phyloP scores from a whole-genome alignment of 2,888 invertebrate genomes.

The Clusia tigrina region DNA sequence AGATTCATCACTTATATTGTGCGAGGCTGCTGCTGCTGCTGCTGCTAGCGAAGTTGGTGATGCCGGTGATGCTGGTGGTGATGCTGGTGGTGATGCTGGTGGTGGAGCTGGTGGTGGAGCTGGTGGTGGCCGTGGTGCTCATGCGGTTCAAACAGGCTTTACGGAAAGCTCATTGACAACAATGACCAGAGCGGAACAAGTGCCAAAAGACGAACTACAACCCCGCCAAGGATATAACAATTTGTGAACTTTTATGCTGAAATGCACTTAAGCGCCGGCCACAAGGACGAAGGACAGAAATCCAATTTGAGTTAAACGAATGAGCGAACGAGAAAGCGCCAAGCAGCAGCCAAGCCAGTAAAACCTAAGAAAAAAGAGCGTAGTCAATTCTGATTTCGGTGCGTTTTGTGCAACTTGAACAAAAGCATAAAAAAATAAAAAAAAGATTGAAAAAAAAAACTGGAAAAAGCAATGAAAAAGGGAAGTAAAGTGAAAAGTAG shows the following conservation, averaged over 20 bases:
- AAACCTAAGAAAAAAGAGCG: neutral
- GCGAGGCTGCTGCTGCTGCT: conserved; percentile 26
- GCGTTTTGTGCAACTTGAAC: neutral
- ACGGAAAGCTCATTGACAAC: neutral
- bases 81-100: conserved; percentile 20
- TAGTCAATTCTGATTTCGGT: neutral
- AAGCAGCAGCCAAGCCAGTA: neutral
- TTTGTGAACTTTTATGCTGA: conserved; percentile 42
- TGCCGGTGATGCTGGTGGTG: conserved; percentile 34
- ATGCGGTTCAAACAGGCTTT: conserved; percentile 22
- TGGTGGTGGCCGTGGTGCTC: neutral
- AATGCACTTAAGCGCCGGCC: conserved; percentile 34
- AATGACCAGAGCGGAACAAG: neutral
- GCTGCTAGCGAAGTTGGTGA: conserved; percentile 44
- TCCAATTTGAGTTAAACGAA: neutral
- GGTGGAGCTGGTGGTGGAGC: too few relatives aligned
- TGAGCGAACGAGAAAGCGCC: neutral
- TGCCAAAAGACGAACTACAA: conserved; percentile 15
- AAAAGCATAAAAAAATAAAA: neutral
- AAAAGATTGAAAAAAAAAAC: conserved; percentile 1
- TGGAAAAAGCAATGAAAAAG: conserved; percentile 9
- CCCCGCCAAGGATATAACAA: conserved; percentile 16
- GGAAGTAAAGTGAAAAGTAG: conserved; percentile 1
- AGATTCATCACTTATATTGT: neutral
- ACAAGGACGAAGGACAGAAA: conserved; percentile 23